phyloP scores from a whole-genome alignment of 2,888 invertebrate species.

The Cordilura impudica region DNA sequence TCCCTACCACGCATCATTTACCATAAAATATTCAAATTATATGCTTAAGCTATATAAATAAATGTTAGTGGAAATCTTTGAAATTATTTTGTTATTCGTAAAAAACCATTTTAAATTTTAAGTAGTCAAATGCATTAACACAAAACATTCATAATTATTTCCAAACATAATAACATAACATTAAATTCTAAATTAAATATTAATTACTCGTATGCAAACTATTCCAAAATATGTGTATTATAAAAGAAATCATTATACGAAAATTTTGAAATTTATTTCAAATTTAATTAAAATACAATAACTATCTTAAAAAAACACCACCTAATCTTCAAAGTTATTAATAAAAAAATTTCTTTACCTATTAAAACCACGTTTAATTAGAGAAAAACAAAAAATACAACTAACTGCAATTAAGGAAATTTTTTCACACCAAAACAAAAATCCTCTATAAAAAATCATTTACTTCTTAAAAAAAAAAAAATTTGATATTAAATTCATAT shows the following conservation, averaged over 20 bases:
- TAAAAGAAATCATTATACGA: constrained; percentile 16
- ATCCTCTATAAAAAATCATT: constrained; percentile 33
- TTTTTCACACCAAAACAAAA: constrained; percentile 14
- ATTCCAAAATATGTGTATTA: constrained; percentile 42
- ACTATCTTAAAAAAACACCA: constrained; percentile 49
- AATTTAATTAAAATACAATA: constrained; percentile 35
- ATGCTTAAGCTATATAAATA: constrained; percentile 53
- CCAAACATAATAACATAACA: background rate
- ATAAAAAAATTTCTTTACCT: constrained; percentile 20
- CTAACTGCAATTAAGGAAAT: constrained; percentile 42
- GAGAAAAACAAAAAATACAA: constrained; percentile 10
- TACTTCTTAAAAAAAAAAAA: constrained; percentile 36
- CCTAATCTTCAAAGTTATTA: constrained; percentile 41
- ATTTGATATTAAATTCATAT: constrained; percentile 40
- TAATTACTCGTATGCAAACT: constrained; percentile 26
- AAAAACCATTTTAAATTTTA: constrained; percentile 48
- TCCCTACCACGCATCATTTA: no score
- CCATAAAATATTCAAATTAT: constrained; percentile 45
- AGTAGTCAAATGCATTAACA: constrained; percentile 53
- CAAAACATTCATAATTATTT: constrained; percentile 20
- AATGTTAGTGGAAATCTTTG: constrained; percentile 53
- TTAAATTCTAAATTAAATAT: constrained; percentile 21
- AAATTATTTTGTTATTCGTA: constrained; percentile 49
- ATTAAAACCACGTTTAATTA: constrained; percentile 29
- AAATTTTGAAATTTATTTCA: constrained; percentile 8